phyloP scores from a whole-genome alignment of 2,888 invertebrate genomes.

The Sisyra terminalis region DNA sequence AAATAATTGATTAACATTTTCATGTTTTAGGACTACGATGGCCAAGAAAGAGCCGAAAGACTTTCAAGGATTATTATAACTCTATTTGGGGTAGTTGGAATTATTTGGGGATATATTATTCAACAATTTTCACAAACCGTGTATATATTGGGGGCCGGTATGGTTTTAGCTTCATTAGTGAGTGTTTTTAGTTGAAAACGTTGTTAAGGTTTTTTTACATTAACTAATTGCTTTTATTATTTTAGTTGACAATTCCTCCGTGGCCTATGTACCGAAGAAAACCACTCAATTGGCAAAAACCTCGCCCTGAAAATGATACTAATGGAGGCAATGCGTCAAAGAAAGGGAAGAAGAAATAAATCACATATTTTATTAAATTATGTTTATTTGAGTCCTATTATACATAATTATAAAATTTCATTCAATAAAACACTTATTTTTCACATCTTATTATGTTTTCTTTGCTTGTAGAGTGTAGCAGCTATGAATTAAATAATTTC shows the following conservation, averaged over 20 bases:
- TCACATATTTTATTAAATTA: neutral
- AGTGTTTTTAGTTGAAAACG: constrained; percentile 17
- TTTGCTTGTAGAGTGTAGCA: too few relatives aligned
- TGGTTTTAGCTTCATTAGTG: constrained; percentile 69
- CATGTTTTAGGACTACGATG: constrained; percentile 67
- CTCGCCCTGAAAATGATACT: constrained; percentile 28
- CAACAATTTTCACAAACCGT: constrained; percentile 94
- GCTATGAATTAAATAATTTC: too few relatives aligned
- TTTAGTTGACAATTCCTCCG: constrained; percentile 75
- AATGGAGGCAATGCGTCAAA: constrained; percentile 16
- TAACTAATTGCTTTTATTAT: constrained; percentile 11
- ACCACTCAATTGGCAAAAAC: constrained; percentile 81
- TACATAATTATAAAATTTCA: too few relatives aligned
- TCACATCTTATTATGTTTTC: too few relatives aligned
- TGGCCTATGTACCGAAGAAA: constrained; percentile 90
- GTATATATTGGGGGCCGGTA: constrained; percentile 82
- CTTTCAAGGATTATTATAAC: constrained; percentile 80
- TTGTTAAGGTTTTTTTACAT: neutral
- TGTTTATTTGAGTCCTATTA: too few relatives aligned
- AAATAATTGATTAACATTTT: constrained; percentile 12
- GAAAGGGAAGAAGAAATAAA: constrained; percentile 19
- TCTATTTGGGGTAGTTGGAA: constrained; percentile 77
- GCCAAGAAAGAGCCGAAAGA: constrained; percentile 79
- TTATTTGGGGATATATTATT: constrained; percentile 83
- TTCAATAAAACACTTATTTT: too few relatives aligned